These are phyloP conservation scores for Lampris incognitus DNA, from an alignment of 2,113 vertebrate species.

Conservation along the genomic window DNA sequence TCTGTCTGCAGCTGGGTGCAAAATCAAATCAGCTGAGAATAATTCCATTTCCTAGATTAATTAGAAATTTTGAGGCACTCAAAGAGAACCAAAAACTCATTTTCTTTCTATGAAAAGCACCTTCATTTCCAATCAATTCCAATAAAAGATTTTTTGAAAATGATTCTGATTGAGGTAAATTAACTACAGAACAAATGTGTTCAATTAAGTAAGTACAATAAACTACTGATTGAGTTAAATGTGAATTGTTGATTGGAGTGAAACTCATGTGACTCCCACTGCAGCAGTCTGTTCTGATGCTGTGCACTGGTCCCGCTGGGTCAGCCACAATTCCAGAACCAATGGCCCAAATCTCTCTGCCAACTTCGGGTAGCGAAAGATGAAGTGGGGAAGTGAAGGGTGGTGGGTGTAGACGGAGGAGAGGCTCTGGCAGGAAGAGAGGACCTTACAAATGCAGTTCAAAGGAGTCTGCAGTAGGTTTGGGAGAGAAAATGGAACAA, in stretches of 20 bases:
- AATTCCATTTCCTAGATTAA: neutral
- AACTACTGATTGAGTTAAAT: neutral
- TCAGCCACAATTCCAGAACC: constrained; percentile 89
- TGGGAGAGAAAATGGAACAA: constrained; percentile 6
- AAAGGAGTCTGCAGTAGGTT: constrained; percentile 77
- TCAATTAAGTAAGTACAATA: neutral
- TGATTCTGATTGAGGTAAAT: neutral
- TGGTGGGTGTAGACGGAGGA: constrained; percentile 86
- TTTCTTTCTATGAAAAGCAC: neutral
- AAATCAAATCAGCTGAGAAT: neutral
- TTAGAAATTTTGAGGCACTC: neutral
- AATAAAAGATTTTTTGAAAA: neutral
- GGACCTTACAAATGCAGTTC: constrained; percentile 81
- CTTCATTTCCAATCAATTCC: neutral
- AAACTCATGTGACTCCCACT: constrained; percentile 17
- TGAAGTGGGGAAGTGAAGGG: constrained; percentile 86
- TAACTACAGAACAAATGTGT: neutral
- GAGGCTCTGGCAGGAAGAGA: constrained; percentile 80
- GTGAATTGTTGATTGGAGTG: neutral
- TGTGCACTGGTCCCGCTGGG: constrained; percentile 59
- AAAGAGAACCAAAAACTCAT: constrained; percentile 4
- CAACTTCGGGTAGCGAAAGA: constrained; percentile 87
- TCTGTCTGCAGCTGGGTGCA: constrained; percentile 19
- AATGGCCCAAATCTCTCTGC: constrained; percentile 84
- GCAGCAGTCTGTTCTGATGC: neutral